Conservation (phyloP, 2,888 invertebrate genomes). For the Falcaria lacertinaria region DNA sequence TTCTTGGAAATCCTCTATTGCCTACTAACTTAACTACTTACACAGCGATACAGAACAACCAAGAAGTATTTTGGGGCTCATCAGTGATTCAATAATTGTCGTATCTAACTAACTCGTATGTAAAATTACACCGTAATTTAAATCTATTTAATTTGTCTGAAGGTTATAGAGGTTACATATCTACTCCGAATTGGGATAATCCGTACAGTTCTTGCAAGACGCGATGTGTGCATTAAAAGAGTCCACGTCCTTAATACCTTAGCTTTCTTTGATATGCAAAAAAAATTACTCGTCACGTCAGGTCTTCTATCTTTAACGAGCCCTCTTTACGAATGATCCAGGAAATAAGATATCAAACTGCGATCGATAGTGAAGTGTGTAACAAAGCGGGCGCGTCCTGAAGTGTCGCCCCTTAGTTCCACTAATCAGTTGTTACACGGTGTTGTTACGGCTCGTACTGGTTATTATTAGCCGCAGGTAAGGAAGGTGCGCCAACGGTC, state of each 20-base stretch:
- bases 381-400: constrained; percentile 19
- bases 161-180: too few species aligned
- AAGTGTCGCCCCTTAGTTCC: constrained; percentile 40
- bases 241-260: too few species aligned
- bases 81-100: too few species aligned
- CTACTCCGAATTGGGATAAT: too few species aligned
- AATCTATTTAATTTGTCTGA: too few species aligned
- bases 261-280: too few species aligned
- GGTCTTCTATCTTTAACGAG: background rate
- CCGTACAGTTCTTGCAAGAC: too few species aligned
- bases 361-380: background rate
- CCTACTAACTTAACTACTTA: constrained; percentile 45
- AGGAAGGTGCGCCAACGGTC: constrained; percentile 69
- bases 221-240: too few species aligned
- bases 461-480: constrained; percentile 44
- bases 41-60: background rate
- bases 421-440: constrained; percentile 69
- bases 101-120: too few species aligned
- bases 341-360: constrained; percentile 5
- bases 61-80: too few species aligned
- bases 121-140: too few species aligned
- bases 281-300: too few species aligned
- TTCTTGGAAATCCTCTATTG: constrained; percentile 31
- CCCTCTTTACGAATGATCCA: background rate
- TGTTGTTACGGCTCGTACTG: constrained; percentile 39